Evolutionary conservation across 1,140 invertebrate genomes (phyloP).

Genomic region (Geopemphigus sp.): DNA sequence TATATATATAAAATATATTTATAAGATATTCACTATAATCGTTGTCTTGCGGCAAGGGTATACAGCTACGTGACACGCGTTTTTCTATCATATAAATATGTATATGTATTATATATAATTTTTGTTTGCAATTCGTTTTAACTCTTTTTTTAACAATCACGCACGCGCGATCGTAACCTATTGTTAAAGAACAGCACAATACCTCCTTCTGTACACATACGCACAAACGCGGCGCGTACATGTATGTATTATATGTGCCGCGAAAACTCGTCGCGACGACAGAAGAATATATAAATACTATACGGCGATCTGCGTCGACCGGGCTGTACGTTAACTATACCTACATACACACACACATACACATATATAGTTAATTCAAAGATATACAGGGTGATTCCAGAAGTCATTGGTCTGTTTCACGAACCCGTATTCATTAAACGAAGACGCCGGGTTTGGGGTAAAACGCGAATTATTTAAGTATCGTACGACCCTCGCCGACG

Average conservation of each 20-base stretch:
- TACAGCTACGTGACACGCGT: conserved; percentile 8
- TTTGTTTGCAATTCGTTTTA: not conserved
- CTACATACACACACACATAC: too few species aligned
- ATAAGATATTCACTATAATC: conserved; percentile 34
- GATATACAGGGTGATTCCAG: too few species aligned
- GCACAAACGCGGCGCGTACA: not conserved
- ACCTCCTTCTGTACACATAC: too few species aligned
- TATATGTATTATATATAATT: not conserved
- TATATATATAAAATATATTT: too few species aligned
- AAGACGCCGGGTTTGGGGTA: too few species aligned
- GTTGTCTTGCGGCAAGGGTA: not conserved
- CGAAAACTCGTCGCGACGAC: not conserved
- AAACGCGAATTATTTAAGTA: too few species aligned
- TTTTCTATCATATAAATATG: not conserved
- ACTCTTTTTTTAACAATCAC: not conserved
- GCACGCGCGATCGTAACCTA: not conserved
- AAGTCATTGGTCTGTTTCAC: too few species aligned
- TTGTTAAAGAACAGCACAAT: too few species aligned
- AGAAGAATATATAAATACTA: not conserved
- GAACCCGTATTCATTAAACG: too few species aligned
- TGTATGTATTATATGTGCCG: not conserved
- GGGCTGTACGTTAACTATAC: too few species aligned
- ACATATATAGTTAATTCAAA: too few species aligned
- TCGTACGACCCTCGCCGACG: not conserved
- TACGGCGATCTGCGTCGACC: too few species aligned